These are phyloP conservation scores for Glaucomys volans DNA, from an alignment of 2,113 vertebrate species.

Conservation along the genomic window DNA sequence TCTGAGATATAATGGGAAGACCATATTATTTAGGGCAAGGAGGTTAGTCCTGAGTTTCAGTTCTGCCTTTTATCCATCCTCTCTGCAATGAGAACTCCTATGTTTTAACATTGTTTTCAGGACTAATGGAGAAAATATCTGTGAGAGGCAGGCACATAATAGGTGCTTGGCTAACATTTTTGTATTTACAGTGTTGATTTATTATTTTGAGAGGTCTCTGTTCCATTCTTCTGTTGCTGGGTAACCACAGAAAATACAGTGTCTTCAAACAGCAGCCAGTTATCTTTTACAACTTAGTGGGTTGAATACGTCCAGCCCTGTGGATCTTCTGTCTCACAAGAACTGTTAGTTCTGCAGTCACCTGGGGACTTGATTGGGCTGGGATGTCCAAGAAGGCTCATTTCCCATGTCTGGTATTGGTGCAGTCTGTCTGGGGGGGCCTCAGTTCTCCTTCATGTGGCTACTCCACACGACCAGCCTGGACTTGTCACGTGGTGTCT, in stretches of 20 bases:
- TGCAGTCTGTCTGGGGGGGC: rapidly evolving
- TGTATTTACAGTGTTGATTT: not conserved
- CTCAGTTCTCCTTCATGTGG: not conserved
- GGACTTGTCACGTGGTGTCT: not conserved
- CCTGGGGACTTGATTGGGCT: not conserved
- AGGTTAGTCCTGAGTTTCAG: not conserved
- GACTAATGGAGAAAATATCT: not conserved
- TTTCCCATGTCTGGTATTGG: not conserved
- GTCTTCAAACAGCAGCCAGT: not conserved
- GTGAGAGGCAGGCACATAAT: not conserved
- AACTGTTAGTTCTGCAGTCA: not conserved
- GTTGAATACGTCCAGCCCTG: not conserved
- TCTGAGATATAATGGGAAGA: not conserved
- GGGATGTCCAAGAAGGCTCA: not conserved
- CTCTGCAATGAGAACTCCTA: not conserved
- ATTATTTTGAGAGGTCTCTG: not conserved
- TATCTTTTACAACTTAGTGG: not conserved
- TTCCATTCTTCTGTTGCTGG: not conserved
- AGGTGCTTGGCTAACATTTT: not conserved
- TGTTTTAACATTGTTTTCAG: not conserved
- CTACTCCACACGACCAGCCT: not conserved
- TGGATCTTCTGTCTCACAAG: not conserved
- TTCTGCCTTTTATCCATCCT: not conserved
- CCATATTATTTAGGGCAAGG: not conserved
- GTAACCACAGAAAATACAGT: not conserved